These are phyloP conservation scores for Orycteropus afer DNA, from an alignment of 2,113 vertebrate genomes.

Conservation along the genomic window DNA sequence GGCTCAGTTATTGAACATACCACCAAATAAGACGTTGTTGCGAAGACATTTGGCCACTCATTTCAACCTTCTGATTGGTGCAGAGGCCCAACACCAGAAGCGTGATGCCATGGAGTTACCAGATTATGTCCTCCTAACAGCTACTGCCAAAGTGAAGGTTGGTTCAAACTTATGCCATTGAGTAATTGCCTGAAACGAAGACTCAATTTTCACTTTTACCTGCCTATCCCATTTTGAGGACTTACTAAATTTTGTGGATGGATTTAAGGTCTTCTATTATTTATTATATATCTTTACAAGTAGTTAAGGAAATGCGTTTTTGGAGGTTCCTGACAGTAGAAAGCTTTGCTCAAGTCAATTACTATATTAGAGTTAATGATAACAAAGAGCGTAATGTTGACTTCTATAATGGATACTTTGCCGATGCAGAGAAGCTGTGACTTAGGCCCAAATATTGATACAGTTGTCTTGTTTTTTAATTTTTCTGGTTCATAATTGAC, in stretches of 20 bases:
- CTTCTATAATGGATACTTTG: not conserved
- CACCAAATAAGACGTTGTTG: conserved; percentile 96
- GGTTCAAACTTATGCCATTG: not conserved
- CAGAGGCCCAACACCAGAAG: conserved; percentile 95
- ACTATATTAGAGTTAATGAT: not conserved
- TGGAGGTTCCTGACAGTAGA: not conserved
- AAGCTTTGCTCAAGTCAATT: not conserved
- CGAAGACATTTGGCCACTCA: conserved; percentile 96
- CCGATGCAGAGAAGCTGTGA: not conserved
- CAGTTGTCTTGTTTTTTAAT: not conserved
- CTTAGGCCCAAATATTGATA: not conserved
- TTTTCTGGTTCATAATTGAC: not conserved
- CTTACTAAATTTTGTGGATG: not conserved
- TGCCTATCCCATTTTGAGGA: not conserved
- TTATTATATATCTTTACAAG: not conserved
- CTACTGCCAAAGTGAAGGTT: conserved; percentile 98
- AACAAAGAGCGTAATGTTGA: not conserved
- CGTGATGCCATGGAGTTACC: conserved; percentile 95
- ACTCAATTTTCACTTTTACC: not conserved
- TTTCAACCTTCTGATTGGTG: conserved; percentile 95
- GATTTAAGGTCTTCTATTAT: not conserved
- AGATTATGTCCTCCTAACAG: conserved; percentile 94
- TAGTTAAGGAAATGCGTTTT: not conserved
- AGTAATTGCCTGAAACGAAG: not conserved
- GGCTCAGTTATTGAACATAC: conserved; percentile 97